Evolutionary conservation across 2,888 invertebrate genomes (phyloP).

Genomic region (Bembecia ichneumoniformis): DNA sequence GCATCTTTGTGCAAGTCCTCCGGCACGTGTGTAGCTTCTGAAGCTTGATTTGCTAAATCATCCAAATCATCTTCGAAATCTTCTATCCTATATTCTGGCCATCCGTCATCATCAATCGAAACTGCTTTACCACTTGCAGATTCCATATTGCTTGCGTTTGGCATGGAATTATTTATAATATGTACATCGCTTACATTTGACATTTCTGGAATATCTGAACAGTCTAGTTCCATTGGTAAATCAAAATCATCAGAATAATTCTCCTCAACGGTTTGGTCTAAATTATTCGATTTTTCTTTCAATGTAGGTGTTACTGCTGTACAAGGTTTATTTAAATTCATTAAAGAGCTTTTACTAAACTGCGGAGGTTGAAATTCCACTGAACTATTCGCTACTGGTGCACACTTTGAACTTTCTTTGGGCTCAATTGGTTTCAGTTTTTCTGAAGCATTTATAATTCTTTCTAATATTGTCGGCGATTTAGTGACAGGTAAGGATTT

Average conservation of each 20-base stretch:
- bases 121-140: slow-evolving; percentile 29
- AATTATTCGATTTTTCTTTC: slow-evolving; percentile 16
- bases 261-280: slow-evolving; percentile 3
- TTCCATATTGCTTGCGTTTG: slow-evolving; percentile 23
- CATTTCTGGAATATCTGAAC: slow-evolving; percentile 25
- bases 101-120: slow-evolving; percentile 68
- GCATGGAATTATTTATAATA: slow-evolving; percentile 23
- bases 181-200: not conserved
- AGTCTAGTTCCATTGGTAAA: slow-evolving; percentile 37
- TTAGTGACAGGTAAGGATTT: slow-evolving; percentile 28
- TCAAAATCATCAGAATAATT: slow-evolving; percentile 20
- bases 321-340: slow-evolving; percentile 30
- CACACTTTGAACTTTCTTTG: slow-evolving; percentile 27
- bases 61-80: slow-evolving; percentile 53
- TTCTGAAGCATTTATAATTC: slow-evolving; percentile 42
- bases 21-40: slow-evolving; percentile 1
- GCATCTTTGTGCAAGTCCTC: slow-evolving; percentile 13
- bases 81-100: slow-evolving; percentile 65
- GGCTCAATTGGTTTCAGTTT: slow-evolving; percentile 42
- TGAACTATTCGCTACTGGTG: slow-evolving; percentile 44
- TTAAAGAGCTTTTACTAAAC: slow-evolving; percentile 33
- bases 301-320: slow-evolving; percentile 28
- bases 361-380: slow-evolving; percentile 52
- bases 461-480: slow-evolving; percentile 48
- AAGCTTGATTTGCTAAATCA: slow-evolving; percentile 6